Evolutionary conservation across 2,797 vertebrate genomes (phyloP).

Genomic region (Artibeus jamaicensis): DNA sequence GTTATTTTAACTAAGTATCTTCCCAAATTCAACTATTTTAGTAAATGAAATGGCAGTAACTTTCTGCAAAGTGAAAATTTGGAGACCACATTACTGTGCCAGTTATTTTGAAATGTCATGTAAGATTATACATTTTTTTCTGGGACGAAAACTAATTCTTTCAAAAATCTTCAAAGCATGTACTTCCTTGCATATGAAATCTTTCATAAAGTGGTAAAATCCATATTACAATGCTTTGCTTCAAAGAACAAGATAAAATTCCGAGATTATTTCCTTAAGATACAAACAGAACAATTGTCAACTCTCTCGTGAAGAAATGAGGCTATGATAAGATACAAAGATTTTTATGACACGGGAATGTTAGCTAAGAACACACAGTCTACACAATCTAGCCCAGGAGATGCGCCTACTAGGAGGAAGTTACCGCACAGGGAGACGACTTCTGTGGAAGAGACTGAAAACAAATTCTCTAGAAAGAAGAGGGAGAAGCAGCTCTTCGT

Average conservation of each 20-base stretch:
- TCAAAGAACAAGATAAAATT: constrained; percentile 20
- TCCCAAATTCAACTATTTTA: constrained; percentile 46
- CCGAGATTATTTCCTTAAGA: constrained; percentile 11
- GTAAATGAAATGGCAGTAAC: constrained; percentile 58
- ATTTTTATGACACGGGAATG: background rate
- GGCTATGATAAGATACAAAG: background rate
- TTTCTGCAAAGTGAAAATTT: constrained; percentile 60
- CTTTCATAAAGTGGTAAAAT: constrained; percentile 52
- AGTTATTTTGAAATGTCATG: constrained; percentile 60
- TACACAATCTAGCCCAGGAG: background rate
- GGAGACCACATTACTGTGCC: constrained; percentile 61
- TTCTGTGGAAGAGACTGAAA: background rate
- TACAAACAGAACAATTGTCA: background rate
- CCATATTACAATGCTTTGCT: background rate
- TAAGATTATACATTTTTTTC: constrained; percentile 62
- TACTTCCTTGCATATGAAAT: constrained; percentile 38
- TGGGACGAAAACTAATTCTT: constrained; percentile 5
- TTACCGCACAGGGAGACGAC: background rate
- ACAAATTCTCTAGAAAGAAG: background rate
- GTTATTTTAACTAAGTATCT: constrained; percentile 62
- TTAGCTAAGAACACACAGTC: background rate
- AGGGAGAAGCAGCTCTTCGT: background rate
- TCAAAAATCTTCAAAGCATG: constrained; percentile 61
- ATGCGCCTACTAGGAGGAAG: background rate
- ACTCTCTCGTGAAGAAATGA: background rate